Conservation (phyloP, 2,797 vertebrate species). For the Myiothlypis coronata region DNA sequence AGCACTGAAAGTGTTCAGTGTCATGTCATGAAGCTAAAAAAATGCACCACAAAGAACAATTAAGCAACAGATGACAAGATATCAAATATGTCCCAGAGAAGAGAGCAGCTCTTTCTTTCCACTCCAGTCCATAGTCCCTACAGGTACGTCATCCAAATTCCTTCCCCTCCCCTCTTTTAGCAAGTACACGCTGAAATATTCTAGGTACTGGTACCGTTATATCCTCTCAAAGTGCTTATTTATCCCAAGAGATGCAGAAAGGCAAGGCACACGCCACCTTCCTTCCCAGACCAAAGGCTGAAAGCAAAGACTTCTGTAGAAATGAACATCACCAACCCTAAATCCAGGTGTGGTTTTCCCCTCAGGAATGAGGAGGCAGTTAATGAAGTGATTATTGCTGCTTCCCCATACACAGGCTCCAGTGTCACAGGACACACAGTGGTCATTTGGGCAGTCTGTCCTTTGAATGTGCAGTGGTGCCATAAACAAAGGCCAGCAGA, state of each 20-base stretch:
- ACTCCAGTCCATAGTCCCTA: neutral
- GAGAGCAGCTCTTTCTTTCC: neutral
- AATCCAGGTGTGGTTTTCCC: neutral
- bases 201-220: neutral
- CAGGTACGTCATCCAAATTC: neutral
- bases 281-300: neutral
- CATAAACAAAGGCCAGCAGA: neutral
- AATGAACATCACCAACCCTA: neutral
- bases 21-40: constrained; percentile 10
- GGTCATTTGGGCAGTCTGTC: neutral
- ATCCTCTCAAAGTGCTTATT: neutral
- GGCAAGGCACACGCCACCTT: neutral
- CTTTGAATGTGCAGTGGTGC: neutral
- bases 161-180: neutral
- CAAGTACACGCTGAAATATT: neutral
- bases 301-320: neutral
- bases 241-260: neutral
- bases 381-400: neutral
- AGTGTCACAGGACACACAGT: neutral
- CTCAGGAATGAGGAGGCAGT: neutral
- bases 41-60: neutral
- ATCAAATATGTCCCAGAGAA: neutral
- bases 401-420: neutral
- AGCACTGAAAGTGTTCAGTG: neutral
- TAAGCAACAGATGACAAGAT: neutral